phyloP scores from a whole-genome alignment of 1,140 invertebrate genomes.

The Drosophila parabipectinata region DNA sequence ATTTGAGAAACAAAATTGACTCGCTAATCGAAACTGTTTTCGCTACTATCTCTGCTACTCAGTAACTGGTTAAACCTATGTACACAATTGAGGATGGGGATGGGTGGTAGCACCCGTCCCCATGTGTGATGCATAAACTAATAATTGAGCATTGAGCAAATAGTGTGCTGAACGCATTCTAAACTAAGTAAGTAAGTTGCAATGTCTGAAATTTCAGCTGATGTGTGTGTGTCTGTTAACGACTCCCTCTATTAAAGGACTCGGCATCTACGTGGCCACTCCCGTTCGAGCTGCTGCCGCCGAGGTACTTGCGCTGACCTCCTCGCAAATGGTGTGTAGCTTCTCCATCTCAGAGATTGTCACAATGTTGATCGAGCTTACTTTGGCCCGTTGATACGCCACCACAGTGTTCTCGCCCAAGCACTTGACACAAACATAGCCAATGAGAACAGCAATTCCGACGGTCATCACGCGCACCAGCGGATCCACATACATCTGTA shows the following conservation, averaged over 20 bases:
- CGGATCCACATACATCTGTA: slow-evolving; percentile 91
- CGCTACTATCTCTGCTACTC: slow-evolving; percentile 29
- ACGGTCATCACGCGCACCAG: slow-evolving; percentile 91
- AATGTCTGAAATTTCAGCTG: slow-evolving; percentile 53
- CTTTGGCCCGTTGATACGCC: slow-evolving; percentile 94
- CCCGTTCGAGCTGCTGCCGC: slow-evolving; percentile 43
- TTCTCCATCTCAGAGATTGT: slow-evolving; percentile 81
- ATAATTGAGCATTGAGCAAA: slow-evolving; percentile 73
- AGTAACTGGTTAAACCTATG: slow-evolving; percentile 58
- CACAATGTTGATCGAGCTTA: slow-evolving; percentile 93
- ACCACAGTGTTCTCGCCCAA: slow-evolving; percentile 93
- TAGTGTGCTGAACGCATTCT: slow-evolving; percentile 63
- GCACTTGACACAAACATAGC: slow-evolving; percentile 93
- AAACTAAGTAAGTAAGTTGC: slow-evolving; percentile 49
- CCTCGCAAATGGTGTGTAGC: slow-evolving; percentile 81
- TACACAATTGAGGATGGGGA: slow-evolving; percentile 57
- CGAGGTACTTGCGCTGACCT: slow-evolving; percentile 69
- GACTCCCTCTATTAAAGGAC: slow-evolving; percentile 22
- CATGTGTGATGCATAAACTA: slow-evolving; percentile 31
- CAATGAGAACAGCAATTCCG: slow-evolving; percentile 91
- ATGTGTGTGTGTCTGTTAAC: slow-evolving; percentile 26
- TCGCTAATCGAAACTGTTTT: slow-evolving; percentile 61
- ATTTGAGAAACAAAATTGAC: slow-evolving; percentile 76
- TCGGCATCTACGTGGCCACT: slow-evolving; percentile 15
- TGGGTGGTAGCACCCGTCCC: neutral